A percentile compares a stretch with the other conserved stretches of the same genome.
Conservation (phyloP, 2,113 vertebrate genomes). For the Oryctolagus cuniculus region DNA sequence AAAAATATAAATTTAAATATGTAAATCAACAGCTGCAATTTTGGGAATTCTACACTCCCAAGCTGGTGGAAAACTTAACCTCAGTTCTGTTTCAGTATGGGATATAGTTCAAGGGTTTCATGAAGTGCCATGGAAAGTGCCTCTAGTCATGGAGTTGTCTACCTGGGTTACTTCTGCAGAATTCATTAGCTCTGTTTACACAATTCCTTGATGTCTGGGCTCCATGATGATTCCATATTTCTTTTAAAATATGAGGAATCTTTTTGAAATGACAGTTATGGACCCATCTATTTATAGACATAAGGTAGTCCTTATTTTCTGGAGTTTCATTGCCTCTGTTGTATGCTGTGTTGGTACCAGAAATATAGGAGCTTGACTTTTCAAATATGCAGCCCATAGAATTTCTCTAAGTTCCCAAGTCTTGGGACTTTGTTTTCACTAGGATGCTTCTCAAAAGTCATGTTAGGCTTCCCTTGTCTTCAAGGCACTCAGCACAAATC, state of each 20-base stretch:
- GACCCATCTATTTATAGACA: not conserved
- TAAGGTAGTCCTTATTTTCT: not conserved
- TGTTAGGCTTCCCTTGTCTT: not conserved
- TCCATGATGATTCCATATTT: conserved; percentile 6
- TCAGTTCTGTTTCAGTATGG: conserved; percentile 9
- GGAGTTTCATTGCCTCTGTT: not conserved
- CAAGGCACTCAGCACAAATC: not conserved
- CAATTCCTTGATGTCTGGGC: not conserved
- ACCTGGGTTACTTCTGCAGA: not conserved
- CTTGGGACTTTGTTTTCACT: not conserved
- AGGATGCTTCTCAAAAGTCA: not conserved
- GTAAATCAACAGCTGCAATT: conserved; percentile 29
- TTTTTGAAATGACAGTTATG: not conserved
- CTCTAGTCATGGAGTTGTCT: not conserved
- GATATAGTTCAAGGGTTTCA: not conserved
- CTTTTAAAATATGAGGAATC: conserved; percentile 10
- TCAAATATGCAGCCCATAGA: not conserved
- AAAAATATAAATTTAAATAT: conserved; percentile 49
- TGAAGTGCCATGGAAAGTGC: not conserved
- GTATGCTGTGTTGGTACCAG: not conserved
- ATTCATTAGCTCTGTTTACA: not conserved
- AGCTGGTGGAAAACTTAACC: not conserved
- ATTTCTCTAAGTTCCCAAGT: not conserved
- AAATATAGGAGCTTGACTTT: not conserved
- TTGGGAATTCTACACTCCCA: not conserved